Conservation (phyloP, 2,113 vertebrate species). For the Scophthalmus maximus region DNA sequence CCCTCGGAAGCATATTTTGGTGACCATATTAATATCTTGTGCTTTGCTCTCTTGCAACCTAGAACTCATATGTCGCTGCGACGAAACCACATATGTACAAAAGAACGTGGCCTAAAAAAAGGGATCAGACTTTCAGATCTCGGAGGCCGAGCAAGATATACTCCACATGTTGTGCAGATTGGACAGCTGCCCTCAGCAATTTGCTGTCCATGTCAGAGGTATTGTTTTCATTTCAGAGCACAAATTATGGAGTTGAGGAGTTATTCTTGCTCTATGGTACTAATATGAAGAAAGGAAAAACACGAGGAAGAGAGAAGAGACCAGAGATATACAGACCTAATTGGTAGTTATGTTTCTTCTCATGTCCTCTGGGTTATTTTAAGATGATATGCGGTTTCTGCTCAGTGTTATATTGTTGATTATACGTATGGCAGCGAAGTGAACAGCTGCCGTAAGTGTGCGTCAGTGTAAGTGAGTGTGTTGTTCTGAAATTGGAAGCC, state of each 20-base stretch:
- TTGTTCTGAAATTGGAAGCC: neutral
- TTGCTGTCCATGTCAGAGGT: constrained; percentile 9
- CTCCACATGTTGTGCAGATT: neutral
- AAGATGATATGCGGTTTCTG: constrained; percentile 16
- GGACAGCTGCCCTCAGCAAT: constrained; percentile 17
- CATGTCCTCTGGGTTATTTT: constrained; percentile 25
- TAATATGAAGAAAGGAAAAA: neutral
- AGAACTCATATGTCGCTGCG: too few species aligned
- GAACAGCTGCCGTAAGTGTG: neutral
- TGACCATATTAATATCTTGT: neutral
- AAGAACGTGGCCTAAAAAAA: neutral
- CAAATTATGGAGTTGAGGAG: too few species aligned
- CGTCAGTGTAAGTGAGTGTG: too few species aligned
- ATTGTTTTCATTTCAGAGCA: constrained; percentile 23
- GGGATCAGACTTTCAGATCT: neutral
- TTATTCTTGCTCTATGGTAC: too few species aligned
- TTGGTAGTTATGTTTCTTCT: constrained; percentile 31
- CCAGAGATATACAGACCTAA: constrained; percentile 25
- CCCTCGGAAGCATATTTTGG: neutral
- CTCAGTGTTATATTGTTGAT: constrained; percentile 1
- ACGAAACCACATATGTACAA: neutral
- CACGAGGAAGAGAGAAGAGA: neutral
- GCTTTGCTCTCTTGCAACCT: too few species aligned
- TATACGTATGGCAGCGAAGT: neutral
- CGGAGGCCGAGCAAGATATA: neutral